phyloP scores from a whole-genome alignment of 64 coral and sea anemone species.

The Stichodactyla helianthus region DNA sequence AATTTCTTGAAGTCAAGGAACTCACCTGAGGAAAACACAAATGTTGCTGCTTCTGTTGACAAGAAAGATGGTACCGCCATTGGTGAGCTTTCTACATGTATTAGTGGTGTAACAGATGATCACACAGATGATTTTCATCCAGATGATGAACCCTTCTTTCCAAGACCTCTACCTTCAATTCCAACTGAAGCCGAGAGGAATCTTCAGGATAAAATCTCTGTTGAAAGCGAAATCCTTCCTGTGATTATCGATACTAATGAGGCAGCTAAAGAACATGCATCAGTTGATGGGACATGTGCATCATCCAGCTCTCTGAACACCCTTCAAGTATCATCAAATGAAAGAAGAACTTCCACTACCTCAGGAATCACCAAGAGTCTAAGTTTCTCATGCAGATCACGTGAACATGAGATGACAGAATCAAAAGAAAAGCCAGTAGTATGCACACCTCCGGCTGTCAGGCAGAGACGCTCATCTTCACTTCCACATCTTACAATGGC shows the following conservation, averaged over 20 bases:
- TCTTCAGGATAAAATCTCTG: neutral
- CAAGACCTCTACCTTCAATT: conserved; percentile 35
- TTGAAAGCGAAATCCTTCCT: neutral
- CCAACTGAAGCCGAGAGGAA: neutral
- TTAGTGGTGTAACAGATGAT: neutral
- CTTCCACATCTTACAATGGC: conserved; percentile 49
- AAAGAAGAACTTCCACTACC: neutral
- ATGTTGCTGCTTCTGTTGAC: neutral
- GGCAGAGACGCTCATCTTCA: conserved; percentile 64
- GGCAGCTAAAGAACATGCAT: neutral
- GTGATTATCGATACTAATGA: neutral
- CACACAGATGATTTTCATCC: neutral
- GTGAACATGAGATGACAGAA: neutral
- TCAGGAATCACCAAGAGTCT: neutral
- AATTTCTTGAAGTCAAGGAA: conserved; percentile 6
- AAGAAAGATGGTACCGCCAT: neutral
- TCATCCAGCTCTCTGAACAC: neutral
- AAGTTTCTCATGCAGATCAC: neutral
- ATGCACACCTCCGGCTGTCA: conserved; percentile 9
- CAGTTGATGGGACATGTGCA: neutral
- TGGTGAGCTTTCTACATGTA: neutral
- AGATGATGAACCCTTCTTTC: neutral
- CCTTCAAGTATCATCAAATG: neutral
- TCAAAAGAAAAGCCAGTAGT: neutral
- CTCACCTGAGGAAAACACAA: neutral